Evolutionary conservation across 2,113 vertebrate species (phyloP).

Genomic region (Osmerus mordax): DNA sequence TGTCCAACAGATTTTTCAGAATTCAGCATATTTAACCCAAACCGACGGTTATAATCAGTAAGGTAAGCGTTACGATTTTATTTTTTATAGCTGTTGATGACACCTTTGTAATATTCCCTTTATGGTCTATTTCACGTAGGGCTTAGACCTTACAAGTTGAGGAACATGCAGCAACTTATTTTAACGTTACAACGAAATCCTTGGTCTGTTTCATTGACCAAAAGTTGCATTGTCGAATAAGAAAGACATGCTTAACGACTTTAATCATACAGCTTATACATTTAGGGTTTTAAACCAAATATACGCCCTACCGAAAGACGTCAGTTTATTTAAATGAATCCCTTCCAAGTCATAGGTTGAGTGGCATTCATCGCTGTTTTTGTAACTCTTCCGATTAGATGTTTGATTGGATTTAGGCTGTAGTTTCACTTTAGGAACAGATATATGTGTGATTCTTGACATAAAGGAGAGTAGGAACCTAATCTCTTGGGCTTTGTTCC

Average conservation of each 20-base stretch:
- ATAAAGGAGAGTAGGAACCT: conserved; percentile 1
- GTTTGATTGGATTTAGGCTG: conserved; percentile 41
- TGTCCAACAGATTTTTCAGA: conserved; percentile 38
- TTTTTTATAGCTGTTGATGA: background rate
- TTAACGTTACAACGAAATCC: background rate
- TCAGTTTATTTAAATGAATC: conserved; percentile 51
- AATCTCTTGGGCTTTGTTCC: conserved; percentile 5
- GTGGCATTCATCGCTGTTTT: conserved; percentile 31
- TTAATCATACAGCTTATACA: conserved; percentile 6
- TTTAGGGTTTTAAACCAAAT: too few species aligned
- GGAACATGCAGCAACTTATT: conserved; percentile 35
- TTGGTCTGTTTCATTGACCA: background rate
- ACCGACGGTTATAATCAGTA: conserved; percentile 46
- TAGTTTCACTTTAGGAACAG: conserved; percentile 47
- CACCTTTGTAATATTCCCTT: background rate
- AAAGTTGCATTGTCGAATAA: background rate
- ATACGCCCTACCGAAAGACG: conserved; percentile 31
- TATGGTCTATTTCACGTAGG: background rate
- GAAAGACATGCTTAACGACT: background rate
- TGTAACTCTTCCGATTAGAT: conserved; percentile 44
- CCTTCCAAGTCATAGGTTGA: conserved; percentile 49
- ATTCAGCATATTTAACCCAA: conserved; percentile 37
- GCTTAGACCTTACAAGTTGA: conserved; percentile 20
- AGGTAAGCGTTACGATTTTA: conserved; percentile 59
- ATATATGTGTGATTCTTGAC: conserved; percentile 6